Evolutionary conservation across 2,113 vertebrate species (phyloP).

Genomic region (Lepus timidus): DNA sequence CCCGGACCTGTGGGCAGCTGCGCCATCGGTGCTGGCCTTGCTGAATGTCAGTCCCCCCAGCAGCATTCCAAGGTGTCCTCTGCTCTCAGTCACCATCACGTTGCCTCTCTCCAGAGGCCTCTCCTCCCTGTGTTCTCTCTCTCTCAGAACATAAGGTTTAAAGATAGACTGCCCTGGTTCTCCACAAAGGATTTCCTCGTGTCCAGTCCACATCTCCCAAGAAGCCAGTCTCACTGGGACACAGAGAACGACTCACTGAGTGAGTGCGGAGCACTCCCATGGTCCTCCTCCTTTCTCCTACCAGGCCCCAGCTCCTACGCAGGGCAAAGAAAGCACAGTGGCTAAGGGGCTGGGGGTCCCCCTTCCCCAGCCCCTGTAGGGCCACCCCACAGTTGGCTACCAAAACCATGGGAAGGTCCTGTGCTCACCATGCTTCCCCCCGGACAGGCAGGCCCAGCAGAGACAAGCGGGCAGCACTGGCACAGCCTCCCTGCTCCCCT

Average conservation of each 20-base stretch:
- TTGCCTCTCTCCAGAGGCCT: neutral
- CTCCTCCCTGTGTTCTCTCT: neutral
- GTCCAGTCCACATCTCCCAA: neutral
- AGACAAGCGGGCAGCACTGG: conserved; percentile 70
- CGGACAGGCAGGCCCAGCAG: conserved; percentile 17
- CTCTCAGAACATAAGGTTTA: no score
- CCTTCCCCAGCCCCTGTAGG: neutral
- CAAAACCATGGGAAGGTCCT: accelerated
- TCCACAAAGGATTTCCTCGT: neutral
- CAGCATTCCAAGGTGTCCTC: neutral
- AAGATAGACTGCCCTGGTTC: no score
- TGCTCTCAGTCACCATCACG: neutral
- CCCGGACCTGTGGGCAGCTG: neutral
- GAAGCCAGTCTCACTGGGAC: neutral
- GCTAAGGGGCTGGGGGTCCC: neutral
- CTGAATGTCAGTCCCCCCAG: neutral
- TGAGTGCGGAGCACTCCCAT: neutral
- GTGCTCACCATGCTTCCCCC: neutral
- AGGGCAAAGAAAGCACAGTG: neutral
- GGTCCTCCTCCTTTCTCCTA: neutral
- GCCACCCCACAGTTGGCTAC: neutral
- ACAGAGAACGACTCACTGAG: neutral
- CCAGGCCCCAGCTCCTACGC: neutral
- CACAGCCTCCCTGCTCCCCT: conserved; percentile 63
- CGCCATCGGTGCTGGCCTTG: neutral